These are phyloP conservation scores for Masticophis lateralis DNA, from an alignment of 2,797 vertebrate species.

Conservation along the genomic window DNA sequence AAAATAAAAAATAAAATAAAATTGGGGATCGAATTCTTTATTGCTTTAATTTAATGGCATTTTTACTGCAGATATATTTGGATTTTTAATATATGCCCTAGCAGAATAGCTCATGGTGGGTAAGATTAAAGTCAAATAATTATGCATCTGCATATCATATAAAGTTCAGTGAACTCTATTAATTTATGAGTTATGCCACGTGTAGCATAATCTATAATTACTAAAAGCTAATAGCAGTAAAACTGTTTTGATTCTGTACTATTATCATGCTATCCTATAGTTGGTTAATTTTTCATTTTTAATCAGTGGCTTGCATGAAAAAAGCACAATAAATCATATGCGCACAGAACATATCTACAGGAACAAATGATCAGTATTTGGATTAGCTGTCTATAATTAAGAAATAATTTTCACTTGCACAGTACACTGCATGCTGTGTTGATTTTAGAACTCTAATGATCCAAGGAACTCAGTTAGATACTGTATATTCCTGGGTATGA, in stretches of 20 bases:
- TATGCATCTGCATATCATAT: neutral
- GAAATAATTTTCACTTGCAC: neutral
- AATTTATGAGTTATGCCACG: slow-evolving; percentile 26
- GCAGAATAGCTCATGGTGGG: neutral
- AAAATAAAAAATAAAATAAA: neutral
- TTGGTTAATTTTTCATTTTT: neutral
- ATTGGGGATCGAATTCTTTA: neutral
- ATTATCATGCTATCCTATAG: neutral
- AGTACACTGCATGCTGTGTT: neutral
- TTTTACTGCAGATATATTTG: neutral
- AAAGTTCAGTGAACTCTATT: slow-evolving; percentile 38
- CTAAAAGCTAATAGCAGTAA: slow-evolving; percentile 3
- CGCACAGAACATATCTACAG: neutral
- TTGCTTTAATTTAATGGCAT: slow-evolving; percentile 17
- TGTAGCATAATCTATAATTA: slow-evolving; percentile 1
- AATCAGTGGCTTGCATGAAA: neutral
- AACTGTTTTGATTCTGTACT: neutral
- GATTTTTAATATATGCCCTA: slow-evolving; percentile 7
- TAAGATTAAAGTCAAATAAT: slow-evolving; percentile 30
- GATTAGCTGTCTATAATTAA: neutral
- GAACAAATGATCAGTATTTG: neutral
- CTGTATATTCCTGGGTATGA: neutral
- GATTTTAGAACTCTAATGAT: neutral
- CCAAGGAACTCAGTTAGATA: neutral
- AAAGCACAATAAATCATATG: neutral